Conservation (phyloP, 1,140 invertebrate species). For the Pseudomyrmex concolor region DNA sequence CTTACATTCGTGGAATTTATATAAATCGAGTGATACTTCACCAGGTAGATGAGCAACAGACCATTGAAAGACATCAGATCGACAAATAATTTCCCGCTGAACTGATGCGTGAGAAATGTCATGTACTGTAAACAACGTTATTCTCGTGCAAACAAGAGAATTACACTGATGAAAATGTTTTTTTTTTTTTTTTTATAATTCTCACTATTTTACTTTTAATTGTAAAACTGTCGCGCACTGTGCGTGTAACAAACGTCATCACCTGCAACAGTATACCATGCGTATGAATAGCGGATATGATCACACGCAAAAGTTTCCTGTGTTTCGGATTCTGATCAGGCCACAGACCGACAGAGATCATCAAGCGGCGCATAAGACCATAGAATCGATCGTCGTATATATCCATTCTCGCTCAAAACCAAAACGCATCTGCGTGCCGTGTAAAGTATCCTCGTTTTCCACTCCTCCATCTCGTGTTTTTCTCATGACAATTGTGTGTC, state of each 20-base stretch:
- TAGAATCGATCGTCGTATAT: slow-evolving; percentile 7
- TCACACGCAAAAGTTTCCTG: neutral
- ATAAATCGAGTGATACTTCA: neutral
- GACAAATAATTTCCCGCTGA: neutral
- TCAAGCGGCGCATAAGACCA: neutral
- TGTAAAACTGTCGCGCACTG: too few relatives aligned
- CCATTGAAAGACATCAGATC: slow-evolving; percentile 2
- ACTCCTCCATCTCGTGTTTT: neutral
- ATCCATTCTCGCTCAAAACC: neutral
- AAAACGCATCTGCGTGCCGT: neutral
- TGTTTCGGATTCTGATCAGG: neutral
- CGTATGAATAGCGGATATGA: neutral
- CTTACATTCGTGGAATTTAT: neutral
- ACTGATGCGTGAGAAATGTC: slow-evolving; percentile 11
- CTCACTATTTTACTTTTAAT: too few relatives aligned
- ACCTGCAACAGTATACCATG: neutral
- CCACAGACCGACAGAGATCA: neutral
- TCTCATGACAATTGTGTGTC: neutral
- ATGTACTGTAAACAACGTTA: slow-evolving; percentile 5
- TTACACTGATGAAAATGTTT: too few relatives aligned
- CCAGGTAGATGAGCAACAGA: neutral
- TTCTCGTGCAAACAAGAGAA: neutral
- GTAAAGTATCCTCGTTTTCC: neutral
- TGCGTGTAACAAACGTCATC: too few relatives aligned
- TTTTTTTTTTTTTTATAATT: too few relatives aligned